Evolutionary conservation across 2,797 vertebrate species (phyloP), one percentile per base, ranked within the genome.

Genomic region (Fistularia tabacaria): DNA sequence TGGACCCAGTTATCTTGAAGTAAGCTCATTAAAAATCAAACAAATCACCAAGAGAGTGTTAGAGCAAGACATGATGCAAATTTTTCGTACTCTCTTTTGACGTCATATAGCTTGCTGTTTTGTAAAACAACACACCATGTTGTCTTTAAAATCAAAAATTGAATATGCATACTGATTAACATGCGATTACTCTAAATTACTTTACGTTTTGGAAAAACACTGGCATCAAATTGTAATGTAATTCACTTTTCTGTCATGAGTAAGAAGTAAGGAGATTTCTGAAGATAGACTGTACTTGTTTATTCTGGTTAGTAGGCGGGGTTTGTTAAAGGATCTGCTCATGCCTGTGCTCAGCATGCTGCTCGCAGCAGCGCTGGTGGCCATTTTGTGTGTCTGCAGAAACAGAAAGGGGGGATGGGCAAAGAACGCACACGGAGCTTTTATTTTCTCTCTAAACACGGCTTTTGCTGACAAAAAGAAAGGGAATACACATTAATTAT

Each of bases 381-480:
- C 87, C 85, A 88, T 88, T 86, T 88, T 88, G 70, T 79, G 84
- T 74, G 80, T 80, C 70, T 83, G 74, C 78, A 80, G 60, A 57
- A 71, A 39, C 62, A 77, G 65, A 66, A 66, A 54, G 49, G 38
- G 76, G 73, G 71, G 74, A 46, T 67, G 80, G 73, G 76, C 70
- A 72, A 65, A 71, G 51, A 65, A 37, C 47, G 7, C 42, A 50
- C 52, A 41, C 36, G 9, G 56, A 52, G 54, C 12, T 63, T 66
- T 66, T 60, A 41, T 57, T 61, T 57, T 25, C 10, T 59, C 15
- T 56, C 39, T 50, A n/a, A 56, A 49, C 14, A 38, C 9, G 9
- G 25, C 6, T 57, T 70, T 62, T 59, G 5, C 48, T 54, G 3
- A 25, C 2, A 25, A 25, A 12, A 55, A 52, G 2, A 44, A 13